A percentile compares a stretch with the other conserved stretches of the same genome.
These are phyloP conservation scores for Hypomecis punctinalis DNA, from an alignment of 2,888 invertebrate genomes.

Conservation along the genomic window DNA sequence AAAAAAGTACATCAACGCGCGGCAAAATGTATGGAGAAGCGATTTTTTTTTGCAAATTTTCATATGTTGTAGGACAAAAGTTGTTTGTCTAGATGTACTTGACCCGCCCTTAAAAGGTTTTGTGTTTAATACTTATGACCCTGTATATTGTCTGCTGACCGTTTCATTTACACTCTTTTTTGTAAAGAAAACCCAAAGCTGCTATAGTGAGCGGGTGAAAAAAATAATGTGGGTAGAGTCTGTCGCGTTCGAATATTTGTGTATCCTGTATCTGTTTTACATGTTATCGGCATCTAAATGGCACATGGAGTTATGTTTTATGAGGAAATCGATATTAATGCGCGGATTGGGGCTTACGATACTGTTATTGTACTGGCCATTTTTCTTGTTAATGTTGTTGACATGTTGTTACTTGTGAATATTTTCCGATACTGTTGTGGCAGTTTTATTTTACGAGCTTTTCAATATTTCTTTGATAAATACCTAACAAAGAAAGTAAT, in stretches of 20 bases:
- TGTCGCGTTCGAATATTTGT: slow-evolving; percentile 55
- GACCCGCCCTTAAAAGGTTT: too few species aligned
- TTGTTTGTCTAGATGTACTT: too few species aligned
- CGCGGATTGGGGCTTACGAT: slow-evolving; percentile 29
- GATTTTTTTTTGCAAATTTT: too few species aligned
- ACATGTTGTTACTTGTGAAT: slow-evolving; percentile 17
- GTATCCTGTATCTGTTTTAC: slow-evolving; percentile 49
- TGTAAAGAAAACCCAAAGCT: slow-evolving; percentile 62
- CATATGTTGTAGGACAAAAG: too few species aligned
- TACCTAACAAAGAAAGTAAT: too few species aligned
- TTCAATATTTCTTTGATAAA: too few species aligned
- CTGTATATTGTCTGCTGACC: too few species aligned
- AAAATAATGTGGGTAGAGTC: slow-evolving; percentile 55
- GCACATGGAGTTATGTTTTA: slow-evolving; percentile 38
- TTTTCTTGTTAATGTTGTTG: slow-evolving; percentile 23
- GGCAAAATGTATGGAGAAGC: too few species aligned
- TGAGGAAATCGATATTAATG: slow-evolving; percentile 37
- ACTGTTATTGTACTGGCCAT: slow-evolving; percentile 21
- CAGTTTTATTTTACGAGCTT: too few species aligned
- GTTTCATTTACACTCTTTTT: slow-evolving; percentile 8
- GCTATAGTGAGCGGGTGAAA: slow-evolving; percentile 63
- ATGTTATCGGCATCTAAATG: slow-evolving; percentile 46
- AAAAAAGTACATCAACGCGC: too few species aligned
- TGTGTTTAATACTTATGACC: too few species aligned
- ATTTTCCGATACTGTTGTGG: background rate